Base-by-base conservation (phyloP, 2,888 invertebrate genomes). In the Agrilus biguttatus region DNA sequence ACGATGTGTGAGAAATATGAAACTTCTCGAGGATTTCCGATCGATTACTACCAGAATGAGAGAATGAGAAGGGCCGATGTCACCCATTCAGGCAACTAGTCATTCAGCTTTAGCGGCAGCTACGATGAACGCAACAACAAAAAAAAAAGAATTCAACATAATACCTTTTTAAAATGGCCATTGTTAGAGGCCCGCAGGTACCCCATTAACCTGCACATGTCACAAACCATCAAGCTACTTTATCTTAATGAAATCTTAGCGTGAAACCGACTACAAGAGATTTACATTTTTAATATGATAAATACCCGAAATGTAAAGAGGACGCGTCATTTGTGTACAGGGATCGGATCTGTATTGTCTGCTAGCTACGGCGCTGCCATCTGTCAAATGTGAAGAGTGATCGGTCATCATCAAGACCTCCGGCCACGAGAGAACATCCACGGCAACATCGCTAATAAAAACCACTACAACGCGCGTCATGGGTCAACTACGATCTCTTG, bases 301-400 rank as follows among this genome's bases (percentile, higher is more conserved):
- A 61, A 61, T 61, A 60, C 57, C 57, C 59, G 46, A 60, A 60
- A 60, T 56, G 55, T 53, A 53, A 52, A 53, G 51, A 57, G 52
- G 53, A 50, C 52, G 52, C 51, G 48, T 47, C 51, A 52, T 51
- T 55, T 50, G 48, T 52, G 53, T 53, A 49, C 52, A 56, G 57
- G 59, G 59, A 58, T 59, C 58, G 54, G 60, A 55, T 50, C 49
- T 49, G 52, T 52, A 61, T 63, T 63, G 61, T 61, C 59, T 59
- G 59, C 52, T 55, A 52, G 51, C 57, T 54, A 53, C 51, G 55
- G 58, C 58, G 59, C 59, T 58, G 62, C 60, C 60, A 62, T 64
- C 59, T 64, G 63, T 64, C 64, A 63, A 56, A 47, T 55, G 61
- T 61, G 61, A 62, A 60, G 61, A 63, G 62, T 59, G 61, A 64